A percentile compares a stretch with the other conserved stretches of the same genome.
Evolutionary conservation across 2,113 vertebrate genomes (phyloP).

Genomic region (Callaeas wilsoni): DNA sequence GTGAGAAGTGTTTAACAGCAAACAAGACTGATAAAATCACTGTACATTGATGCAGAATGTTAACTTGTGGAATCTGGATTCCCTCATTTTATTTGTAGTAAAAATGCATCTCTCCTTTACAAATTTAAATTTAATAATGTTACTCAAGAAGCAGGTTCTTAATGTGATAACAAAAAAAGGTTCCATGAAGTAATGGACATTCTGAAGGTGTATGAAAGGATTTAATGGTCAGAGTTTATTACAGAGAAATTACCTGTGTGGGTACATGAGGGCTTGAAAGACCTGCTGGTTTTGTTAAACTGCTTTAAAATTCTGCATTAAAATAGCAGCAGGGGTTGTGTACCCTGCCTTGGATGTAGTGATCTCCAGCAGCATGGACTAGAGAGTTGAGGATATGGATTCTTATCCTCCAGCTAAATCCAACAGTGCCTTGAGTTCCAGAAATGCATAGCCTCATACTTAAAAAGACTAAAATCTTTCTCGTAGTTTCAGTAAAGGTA

Average conservation of each 20-base stretch:
- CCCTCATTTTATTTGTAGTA: not conserved
- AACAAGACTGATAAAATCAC: slow-evolving; percentile 1
- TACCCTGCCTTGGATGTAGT: not conserved
- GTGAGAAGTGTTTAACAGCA: not conserved
- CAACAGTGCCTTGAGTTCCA: not conserved
- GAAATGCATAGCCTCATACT: not conserved
- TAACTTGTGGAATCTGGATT: not conserved
- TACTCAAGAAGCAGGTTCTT: not conserved
- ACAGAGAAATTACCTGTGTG: not conserved
- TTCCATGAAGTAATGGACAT: not conserved
- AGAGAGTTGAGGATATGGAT: not conserved
- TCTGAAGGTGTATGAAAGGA: not conserved
- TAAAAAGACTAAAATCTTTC: not conserved
- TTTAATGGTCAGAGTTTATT: not conserved
- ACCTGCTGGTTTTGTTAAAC: not conserved
- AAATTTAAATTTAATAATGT: not conserved
- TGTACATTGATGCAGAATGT: slow-evolving; percentile 8
- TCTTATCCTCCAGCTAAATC: not conserved
- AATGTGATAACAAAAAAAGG: not conserved
- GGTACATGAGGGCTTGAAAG: not conserved
- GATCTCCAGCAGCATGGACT: not conserved
- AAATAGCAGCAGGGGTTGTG: not conserved
- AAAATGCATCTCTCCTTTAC: slow-evolving; percentile 52
- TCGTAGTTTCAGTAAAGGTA: not conserved
- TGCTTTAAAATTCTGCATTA: not conserved